These are phyloP conservation scores for Riparia riparia DNA, from an alignment of 2,113 vertebrate genomes.

Conservation along the genomic window DNA sequence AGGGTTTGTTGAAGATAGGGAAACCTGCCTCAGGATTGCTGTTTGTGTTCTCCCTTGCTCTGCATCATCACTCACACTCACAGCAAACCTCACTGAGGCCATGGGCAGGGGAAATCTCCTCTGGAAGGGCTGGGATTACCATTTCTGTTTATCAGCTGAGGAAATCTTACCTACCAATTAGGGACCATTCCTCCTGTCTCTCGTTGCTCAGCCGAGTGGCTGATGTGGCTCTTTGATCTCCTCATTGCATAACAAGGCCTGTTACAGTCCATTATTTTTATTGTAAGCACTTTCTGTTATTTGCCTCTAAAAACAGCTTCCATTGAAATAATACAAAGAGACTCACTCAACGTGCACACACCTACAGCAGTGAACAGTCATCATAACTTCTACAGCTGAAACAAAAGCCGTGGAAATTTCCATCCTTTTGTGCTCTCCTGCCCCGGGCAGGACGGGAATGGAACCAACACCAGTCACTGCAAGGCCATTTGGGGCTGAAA, in stretches of 20 bases:
- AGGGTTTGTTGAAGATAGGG: not conserved
- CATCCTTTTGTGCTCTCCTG: slow-evolving; percentile 37
- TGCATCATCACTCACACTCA: not conserved
- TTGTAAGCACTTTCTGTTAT: slow-evolving; percentile 60
- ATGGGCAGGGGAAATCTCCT: not conserved
- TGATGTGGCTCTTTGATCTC: slow-evolving; percentile 51
- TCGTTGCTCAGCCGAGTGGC: not conserved
- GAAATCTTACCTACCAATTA: slow-evolving; percentile 11
- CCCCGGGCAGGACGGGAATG: not conserved
- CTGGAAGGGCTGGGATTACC: not conserved
- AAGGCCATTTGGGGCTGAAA: not conserved
- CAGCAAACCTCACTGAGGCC: not conserved
- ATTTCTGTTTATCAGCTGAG: not conserved
- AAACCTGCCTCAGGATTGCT: not conserved
- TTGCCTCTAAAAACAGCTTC: slow-evolving; percentile 57
- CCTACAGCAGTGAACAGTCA: slow-evolving; percentile 46
- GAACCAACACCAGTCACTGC: not conserved
- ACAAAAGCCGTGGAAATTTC: slow-evolving; percentile 65
- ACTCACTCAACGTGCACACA: not conserved
- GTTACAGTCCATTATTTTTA: slow-evolving; percentile 58
- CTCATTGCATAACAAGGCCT: slow-evolving; percentile 51
- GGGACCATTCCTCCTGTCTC: not conserved
- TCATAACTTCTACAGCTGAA: slow-evolving; percentile 38
- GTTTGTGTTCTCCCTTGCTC: not conserved
- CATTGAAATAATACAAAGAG: slow-evolving; percentile 55